Base-by-base conservation (phyloP, 2,888 invertebrate genomes). In the Xanthorhoe designata region DNA sequence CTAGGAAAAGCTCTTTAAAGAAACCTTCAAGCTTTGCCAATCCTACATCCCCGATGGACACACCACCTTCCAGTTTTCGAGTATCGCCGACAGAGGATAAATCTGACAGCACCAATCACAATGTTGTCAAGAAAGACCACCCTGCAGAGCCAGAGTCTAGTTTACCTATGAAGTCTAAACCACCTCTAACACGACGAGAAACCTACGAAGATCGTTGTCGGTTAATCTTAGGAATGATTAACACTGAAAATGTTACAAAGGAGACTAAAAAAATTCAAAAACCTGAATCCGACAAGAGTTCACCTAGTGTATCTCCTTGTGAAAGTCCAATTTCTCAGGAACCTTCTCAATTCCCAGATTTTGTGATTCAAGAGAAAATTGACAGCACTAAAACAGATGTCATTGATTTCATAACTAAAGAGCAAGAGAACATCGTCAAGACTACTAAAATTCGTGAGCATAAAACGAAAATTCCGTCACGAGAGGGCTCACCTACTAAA, bases 131-230 rank as follows among this genome's bases (percentile, higher is more conserved):
- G 52, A 89, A 90, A 76, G 85, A 88, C 61, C 69, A 71, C 3
- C 79, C 85, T 15, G 78, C 82, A 42, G 78, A 85, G 75, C 67
- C 79, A 17, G 73, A 72, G 66, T 61, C 67, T n/a, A 77, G 77
- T 52, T 70, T 77, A 35, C 81, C 83, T 7, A 81, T 89, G 0
- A 94, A 94, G 73, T 79, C 88, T 24, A 95, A 94, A 73, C 94
- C 95, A 47, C 94, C 95, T 0, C 83, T 95, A 42, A 94, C 94
- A 71, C 92, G 96, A 75, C 94, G 95, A 45, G 96, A 96, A 84
- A 96, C 96, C 0, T 96, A 96, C 71, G 96, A 96, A 83, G 96
- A 96, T 82, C 91, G 96, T 38, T 96, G 96, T 73, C 94, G 95
- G 45, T 95, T 96, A 78, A 96, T 96, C 75, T 89, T 96, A 47